Evolutionary conservation across 2,888 invertebrate species (phyloP).

Genomic region (Lithophane semibrunnea): DNA sequence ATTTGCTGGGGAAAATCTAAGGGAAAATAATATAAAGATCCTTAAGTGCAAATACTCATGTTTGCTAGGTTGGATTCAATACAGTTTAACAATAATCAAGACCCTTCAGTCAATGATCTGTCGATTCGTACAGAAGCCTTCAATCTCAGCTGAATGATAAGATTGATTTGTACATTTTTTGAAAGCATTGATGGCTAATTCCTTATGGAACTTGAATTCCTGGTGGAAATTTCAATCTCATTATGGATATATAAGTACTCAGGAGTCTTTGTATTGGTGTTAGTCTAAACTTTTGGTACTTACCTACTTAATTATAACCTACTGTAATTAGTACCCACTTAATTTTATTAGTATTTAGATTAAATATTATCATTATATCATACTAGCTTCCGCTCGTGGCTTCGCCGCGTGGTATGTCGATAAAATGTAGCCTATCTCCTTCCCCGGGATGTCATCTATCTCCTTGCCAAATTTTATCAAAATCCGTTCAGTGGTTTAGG

Average conservation of each 20-base stretch:
- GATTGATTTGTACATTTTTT: conserved; percentile 49
- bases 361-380: too few species aligned
- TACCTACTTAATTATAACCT: too few species aligned
- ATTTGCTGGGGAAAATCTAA: conserved; percentile 21
- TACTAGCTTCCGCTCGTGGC: too few species aligned
- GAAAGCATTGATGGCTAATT: conserved; percentile 8
- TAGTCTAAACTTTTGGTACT: neutral
- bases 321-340: too few species aligned
- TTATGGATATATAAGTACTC: conserved; percentile 4
- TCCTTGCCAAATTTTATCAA: too few species aligned
- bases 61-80: conserved; percentile 33
- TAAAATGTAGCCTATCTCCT: too few species aligned
- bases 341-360: too few species aligned
- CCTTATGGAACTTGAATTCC: conserved; percentile 12
- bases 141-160: conserved; percentile 25
- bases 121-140: conserved; percentile 10
- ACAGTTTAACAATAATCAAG: conserved; percentile 47
- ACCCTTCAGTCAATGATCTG: conserved; percentile 32
- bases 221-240: conserved; percentile 16
- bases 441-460: too few species aligned
- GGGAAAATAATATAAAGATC: neutral
- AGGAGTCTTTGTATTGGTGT: neutral
- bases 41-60: conserved; percentile 28
- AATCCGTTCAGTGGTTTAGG: too few species aligned
- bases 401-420: too few species aligned